Evolutionary conservation across 2,113 vertebrate genomes (phyloP), one percentile per base, ranked within the genome.

Genomic region (Zonotrichia leucophrys): DNA sequence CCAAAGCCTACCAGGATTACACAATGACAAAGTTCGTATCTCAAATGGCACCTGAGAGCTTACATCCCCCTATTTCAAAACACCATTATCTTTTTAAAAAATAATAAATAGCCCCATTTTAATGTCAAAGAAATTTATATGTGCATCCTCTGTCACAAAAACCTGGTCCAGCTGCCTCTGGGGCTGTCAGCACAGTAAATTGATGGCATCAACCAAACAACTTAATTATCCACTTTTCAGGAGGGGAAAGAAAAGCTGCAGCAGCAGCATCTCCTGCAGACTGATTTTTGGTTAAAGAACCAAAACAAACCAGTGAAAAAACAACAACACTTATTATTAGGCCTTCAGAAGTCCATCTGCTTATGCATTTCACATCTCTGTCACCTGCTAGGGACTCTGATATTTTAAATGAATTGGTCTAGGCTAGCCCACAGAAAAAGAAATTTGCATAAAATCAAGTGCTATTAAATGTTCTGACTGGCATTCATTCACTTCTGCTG

Each of bases 171-270:
- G 55, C 55, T 58, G 55, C 55, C 55, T 58, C 55, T 58, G 55
- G 33, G 21, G 22, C 33, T 58, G 33, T n/a, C 55, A 58, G 33
- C 55, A n/a, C 55, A 58, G 55, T 10, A 58, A 58, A 58, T 23
- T n/a, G 21, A 58, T 58, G 33, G 13, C 21, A n/a, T 15, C 55
- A 22, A n/a, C 55, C 55, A 23, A 66, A 58, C 30, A 67, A 75
- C 59, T 20, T 10, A 19, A 72, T 80, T 60, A 23, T 33, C 30
- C 18, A 24, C 10, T 91, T 75, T 69, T 41, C 21, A 17, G 20
- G 11, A 17, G 28, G 20, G 5, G 0, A 5, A 5, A 21, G 23
- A 33, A 37, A 15, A 9, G 15, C 60, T 25, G 30, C 18, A 10
- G 39, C 37, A 76, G n/a, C 9, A 83, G 7, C 21, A 53, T 50